Evolutionary conservation across 2,797 vertebrate species (phyloP), one percentile per base, ranked within the genome.

Genomic region (Rhabdophis nuchalis): DNA sequence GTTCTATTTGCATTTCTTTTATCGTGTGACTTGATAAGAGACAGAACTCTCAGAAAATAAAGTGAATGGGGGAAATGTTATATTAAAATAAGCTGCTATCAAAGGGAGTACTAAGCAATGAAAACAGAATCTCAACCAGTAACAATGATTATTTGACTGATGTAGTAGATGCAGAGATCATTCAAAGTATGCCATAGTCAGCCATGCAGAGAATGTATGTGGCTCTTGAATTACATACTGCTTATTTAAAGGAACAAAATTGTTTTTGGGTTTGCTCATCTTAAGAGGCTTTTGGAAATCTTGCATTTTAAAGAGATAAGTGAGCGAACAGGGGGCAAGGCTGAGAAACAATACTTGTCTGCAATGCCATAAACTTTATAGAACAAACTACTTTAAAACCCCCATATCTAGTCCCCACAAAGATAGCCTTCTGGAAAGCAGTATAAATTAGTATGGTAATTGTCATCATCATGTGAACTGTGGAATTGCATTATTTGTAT

Each of bases 11-110:
- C 14, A 50, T 41, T 36, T 86, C 36, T 90, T 86, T 91, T 92
- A 72, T 94, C 95, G 93, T 89, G 85, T 61, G 88, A 90, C 91
- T 96, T 95, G 11, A 58, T 96, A 95, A 96, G 94, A 93, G 92
- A 52, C 25, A 89, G 23, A 9, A 1, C 91, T 95, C 86, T 25
- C 95, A 90, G 93, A 92, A 96, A 92, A 27, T 41, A 54, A 77
- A 54, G 64, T 13, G 32, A 32, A 77, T n/a, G 36, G 2, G 50
- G 25, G 27, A 32, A 32, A 91, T 25, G 41, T 87, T 87, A 87
- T 68, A 10, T 88, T 36, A 90, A 12, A 88, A 93, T 92, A 4
- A 7, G 27, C 53, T 93, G 18, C 6, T 50, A 92, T 92, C 68
- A 41, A 92, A 53, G 29, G 57, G 92, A n/a, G 50, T 20, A 50